Evolutionary conservation across 2,797 vertebrate species (phyloP).

Genomic region (Scolopax bukidnonensis): DNA sequence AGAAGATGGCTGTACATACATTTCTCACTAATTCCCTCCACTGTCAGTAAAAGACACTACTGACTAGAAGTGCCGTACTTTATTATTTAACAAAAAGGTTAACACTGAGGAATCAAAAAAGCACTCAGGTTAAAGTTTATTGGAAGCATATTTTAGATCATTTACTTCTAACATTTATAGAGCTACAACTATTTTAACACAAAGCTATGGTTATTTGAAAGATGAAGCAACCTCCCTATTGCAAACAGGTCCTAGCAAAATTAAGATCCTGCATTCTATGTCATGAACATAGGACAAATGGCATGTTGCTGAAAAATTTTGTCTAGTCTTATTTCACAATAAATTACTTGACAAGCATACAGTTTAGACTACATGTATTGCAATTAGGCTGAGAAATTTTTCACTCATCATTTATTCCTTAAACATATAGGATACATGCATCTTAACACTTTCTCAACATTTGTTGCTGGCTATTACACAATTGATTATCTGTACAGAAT

Average conservation of each 20-base stretch:
- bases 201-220: neutral
- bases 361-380: accelerated
- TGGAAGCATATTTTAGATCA: neutral
- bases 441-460: neutral
- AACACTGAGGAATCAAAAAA: neutral
- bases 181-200: neutral
- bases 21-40: neutral
- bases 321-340: neutral
- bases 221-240: neutral
- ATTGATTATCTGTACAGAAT: neutral
- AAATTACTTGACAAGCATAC: neutral
- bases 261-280: neutral
- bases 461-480: neutral
- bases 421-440: neutral
- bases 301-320: neutral
- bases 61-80: neutral
- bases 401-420: neutral
- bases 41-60: neutral
- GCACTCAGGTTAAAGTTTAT: neutral
- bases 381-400: neutral
- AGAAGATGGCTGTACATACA: neutral
- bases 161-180: neutral
- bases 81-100: neutral
- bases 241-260: neutral
- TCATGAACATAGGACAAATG: neutral